Base-by-base conservation (phyloP, 2,797 vertebrate genomes). In the Enteromius mattozi region DNA sequence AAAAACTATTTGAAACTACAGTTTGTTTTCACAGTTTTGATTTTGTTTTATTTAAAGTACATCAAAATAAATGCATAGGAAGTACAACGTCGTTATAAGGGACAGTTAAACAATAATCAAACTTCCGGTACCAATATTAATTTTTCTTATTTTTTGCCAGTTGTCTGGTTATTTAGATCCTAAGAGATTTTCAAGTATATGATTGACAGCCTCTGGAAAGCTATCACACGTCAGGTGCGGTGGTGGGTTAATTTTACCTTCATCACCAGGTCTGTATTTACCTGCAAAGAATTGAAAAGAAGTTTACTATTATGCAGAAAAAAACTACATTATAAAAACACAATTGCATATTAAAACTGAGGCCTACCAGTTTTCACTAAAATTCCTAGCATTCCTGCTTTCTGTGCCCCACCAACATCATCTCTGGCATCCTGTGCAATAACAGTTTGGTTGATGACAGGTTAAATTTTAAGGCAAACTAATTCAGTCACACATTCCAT, bases 341-440 rank as follows among this genome's bases (percentile, higher is more conserved):
- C 6, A 24, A 10, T 72, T 66, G 17, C 13, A 12, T 56, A 40
- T 49, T 35, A 4, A 70, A 1, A 54, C 27, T 27, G 8, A 51
- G 16, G n/a, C 96, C 86, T 89, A 98, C 98, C 98, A 0, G 98
- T 99, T 92, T 91, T 95, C 0, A 99, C 98, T 56, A 99, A 93
- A 92, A 99, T 98, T 83, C 98, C 98, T 87, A 95, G 90, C 96
- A 99, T 98, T 70, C 97, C 98, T 0, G 92, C 91, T 0, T 93
- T 92, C 93, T 99, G 98, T 85, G 97, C 97, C 0, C 98, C 98
- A 0, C 95, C 97, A n/a, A 99, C 95, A 49, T 99, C 98, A 83
- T 98, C 98, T 90, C 97, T 94, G 89, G 95, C 97, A 78, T 99
- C 98, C 98, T 99, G 90, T 30, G 33, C 40, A 33, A 35, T 6